A percentile compares a stretch with the other conserved stretches of the same genome.
Evolutionary conservation across 1,140 invertebrate genomes (phyloP).

Genomic region (Ceratitis capitata): DNA sequence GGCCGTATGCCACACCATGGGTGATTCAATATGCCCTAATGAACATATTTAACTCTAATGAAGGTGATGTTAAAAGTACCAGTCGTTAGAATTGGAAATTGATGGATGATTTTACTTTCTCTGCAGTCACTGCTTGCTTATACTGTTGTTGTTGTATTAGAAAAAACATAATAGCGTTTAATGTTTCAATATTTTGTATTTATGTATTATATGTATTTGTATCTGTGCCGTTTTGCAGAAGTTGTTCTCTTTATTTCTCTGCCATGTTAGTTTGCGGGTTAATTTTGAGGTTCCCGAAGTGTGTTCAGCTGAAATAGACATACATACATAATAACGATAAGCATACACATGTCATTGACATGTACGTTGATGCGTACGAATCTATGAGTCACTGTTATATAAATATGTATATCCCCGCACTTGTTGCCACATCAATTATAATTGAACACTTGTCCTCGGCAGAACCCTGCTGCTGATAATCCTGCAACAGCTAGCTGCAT

Average conservation of each 20-base stretch:
- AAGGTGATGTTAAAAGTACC: too few relatives aligned
- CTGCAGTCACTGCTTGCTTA: too few relatives aligned
- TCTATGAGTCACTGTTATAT: background rate
- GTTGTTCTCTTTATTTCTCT: background rate
- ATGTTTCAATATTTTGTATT: too few relatives aligned
- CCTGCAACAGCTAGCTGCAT: constrained; percentile 17
- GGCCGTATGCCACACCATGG: too few relatives aligned
- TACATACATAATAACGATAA: background rate
- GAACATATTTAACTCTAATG: too few relatives aligned
- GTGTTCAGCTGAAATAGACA: background rate
- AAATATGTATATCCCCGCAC: constrained; percentile 24
- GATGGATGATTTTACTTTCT: too few relatives aligned
- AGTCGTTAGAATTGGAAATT: too few relatives aligned
- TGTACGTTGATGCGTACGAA: background rate
- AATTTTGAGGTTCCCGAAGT: background rate
- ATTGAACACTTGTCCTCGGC: constrained; percentile 31
- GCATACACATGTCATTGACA: background rate
- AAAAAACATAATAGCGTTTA: too few relatives aligned
- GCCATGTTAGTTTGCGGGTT: background rate
- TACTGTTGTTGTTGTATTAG: too few relatives aligned
- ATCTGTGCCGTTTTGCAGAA: too few relatives aligned
- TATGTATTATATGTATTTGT: too few relatives aligned
- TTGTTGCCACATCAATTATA: constrained; percentile 36
- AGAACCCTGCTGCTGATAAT: background rate
- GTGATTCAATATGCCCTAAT: too few relatives aligned